Evolutionary conservation across 2,113 vertebrate species (phyloP).

Genomic region (Oreotragus oreotragus): DNA sequence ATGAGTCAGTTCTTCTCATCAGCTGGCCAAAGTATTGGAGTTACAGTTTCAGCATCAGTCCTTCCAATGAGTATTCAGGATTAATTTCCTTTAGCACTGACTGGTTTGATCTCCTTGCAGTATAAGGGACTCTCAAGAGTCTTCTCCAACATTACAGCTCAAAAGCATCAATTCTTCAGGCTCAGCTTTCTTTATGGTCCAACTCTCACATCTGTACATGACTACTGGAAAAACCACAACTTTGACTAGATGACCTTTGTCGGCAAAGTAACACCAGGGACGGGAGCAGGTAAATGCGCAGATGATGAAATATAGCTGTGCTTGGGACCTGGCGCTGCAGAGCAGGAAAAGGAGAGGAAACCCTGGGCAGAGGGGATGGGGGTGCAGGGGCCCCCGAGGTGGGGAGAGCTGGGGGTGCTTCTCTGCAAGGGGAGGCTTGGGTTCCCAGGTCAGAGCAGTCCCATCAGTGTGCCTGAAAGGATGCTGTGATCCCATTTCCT

Average conservation of each 20-base stretch:
- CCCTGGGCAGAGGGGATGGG: accelerated
- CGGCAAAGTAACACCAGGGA: neutral
- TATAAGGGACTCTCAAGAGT: neutral
- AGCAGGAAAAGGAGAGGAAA: neutral
- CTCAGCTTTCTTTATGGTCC: neutral
- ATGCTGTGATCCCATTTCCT: neutral
- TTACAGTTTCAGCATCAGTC: neutral
- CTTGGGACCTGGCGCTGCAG: neutral
- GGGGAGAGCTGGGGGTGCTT: neutral
- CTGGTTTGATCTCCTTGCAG: neutral
- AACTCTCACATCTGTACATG: neutral
- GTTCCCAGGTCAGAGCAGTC: neutral
- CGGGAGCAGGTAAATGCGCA: no score
- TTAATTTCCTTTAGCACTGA: neutral
- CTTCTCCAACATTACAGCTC: neutral
- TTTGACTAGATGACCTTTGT: neutral
- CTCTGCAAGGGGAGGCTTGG: neutral
- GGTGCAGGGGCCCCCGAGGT: accelerated
- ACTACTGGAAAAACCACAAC: neutral
- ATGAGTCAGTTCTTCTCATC: neutral
- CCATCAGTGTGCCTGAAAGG: neutral
- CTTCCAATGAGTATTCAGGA: neutral
- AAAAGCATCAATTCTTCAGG: neutral
- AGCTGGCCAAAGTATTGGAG: neutral
- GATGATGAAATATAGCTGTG: neutral